Evolutionary conservation across 2,888 invertebrate genomes (phyloP).

Genomic region (Phytoseiulus persimilis): DNA sequence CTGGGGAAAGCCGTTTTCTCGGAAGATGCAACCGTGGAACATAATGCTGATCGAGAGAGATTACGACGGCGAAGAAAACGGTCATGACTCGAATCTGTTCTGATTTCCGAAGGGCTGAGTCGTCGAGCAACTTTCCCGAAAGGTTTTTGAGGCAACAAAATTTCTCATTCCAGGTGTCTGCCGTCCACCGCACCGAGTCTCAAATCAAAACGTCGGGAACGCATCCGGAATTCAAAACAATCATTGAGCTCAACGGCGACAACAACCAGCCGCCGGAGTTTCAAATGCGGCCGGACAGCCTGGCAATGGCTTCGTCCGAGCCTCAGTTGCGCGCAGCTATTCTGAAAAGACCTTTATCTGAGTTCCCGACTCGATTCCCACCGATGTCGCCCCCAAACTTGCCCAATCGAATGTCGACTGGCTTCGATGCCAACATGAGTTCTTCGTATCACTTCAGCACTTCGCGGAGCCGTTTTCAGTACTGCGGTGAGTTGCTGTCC

Average conservation of each 20-base stretch:
- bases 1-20: too few species aligned
- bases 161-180: constrained; percentile 29
- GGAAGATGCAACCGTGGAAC: too few species aligned
- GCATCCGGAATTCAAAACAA: constrained; percentile 25
- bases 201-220: constrained; percentile 32
- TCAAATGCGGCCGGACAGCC: constrained; percentile 11
- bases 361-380: constrained; percentile 17
- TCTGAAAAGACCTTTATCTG: constrained; percentile 13
- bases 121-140: too few species aligned
- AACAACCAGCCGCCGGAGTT: constrained; percentile 17
- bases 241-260: constrained; percentile 36
- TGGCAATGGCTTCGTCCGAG: constrained; percentile 21
- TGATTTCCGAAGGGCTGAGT: too few species aligned
- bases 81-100: too few species aligned
- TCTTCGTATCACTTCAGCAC: constrained; percentile 38
- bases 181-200: constrained; percentile 28
- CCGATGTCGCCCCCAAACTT: constrained; percentile 15
- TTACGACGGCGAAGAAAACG: too few species aligned
- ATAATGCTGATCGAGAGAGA: too few species aligned
- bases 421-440: constrained; percentile 34
- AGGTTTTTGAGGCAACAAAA: too few species aligned
- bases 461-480: constrained; percentile 32
- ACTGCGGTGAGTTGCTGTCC: constrained; percentile 24
- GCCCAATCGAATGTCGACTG: constrained; percentile 33
- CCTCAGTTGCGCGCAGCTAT: constrained; percentile 27